These are phyloP conservation scores for Morus bassanus DNA, from an alignment of 2,797 vertebrate genomes.

Conservation along the genomic window DNA sequence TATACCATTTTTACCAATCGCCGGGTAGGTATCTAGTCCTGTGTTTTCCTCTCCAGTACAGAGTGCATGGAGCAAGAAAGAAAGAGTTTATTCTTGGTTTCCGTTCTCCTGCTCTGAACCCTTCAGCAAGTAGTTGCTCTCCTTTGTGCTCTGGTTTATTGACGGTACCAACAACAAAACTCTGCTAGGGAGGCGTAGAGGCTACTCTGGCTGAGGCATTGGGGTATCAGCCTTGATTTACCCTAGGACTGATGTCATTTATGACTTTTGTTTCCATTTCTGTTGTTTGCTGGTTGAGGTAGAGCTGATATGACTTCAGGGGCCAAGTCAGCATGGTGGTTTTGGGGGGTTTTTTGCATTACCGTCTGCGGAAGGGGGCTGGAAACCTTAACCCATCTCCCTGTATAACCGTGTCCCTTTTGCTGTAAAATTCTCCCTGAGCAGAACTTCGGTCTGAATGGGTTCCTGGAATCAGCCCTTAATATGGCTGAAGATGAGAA, in stretches of 20 bases:
- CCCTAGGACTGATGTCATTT: not conserved
- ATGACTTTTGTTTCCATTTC: not conserved
- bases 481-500: constrained; percentile 70
- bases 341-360: not conserved
- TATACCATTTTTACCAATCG: constrained; percentile 79
- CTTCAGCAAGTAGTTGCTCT: not conserved
- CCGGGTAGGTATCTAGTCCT: constrained; percentile 52
- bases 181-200: not conserved
- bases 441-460: constrained; percentile 77
- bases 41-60: not conserved
- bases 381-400: not conserved
- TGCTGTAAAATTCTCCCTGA: not conserved
- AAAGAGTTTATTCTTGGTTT: not conserved
- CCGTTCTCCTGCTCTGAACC: not conserved
- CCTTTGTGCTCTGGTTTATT: not conserved
- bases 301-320: not conserved
- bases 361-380: not conserved
- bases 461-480: constrained; percentile 69
- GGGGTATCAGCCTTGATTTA: not conserved
- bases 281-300: not conserved
- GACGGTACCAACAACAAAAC: not conserved
- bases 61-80: not conserved
- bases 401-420: not conserved
- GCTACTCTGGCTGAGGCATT: not conserved
- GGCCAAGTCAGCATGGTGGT: accelerated